Percentiles rank a stretch among this genome's conserved stretches.
Conservation (phyloP, 2,797 vertebrate species). For the Coreius guichenoti region DNA sequence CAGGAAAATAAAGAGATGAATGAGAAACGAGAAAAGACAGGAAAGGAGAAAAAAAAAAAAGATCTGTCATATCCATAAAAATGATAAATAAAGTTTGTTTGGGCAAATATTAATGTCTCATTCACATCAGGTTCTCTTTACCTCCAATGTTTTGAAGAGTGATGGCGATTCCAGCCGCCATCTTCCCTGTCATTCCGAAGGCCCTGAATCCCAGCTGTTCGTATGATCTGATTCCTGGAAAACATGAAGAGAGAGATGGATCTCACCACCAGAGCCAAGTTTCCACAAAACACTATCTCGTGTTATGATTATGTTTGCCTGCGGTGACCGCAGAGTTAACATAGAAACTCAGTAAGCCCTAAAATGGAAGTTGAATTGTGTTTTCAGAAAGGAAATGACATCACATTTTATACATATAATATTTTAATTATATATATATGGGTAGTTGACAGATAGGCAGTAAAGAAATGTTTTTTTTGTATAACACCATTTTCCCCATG, state of each 20-base stretch:
- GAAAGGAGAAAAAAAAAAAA: neutral
- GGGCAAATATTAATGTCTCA: neutral
- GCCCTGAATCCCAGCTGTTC: conserved; percentile 92
- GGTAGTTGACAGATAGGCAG: no score
- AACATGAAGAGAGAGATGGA: conserved; percentile 27
- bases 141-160: conserved; percentile 96
- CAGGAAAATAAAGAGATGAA: neutral
- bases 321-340: neutral
- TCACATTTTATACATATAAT: no score
- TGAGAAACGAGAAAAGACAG: neutral
- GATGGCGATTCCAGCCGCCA: conserved; percentile 92
- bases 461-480: no score
- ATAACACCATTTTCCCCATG: no score
- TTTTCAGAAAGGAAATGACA: neutral
- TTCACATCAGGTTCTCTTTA: conserved; percentile 65
- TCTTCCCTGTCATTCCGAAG: conserved; percentile 92
- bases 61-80: neutral
- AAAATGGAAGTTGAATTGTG: conserved; percentile 1
- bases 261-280: conserved; percentile 17
- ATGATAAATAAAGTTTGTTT: neutral
- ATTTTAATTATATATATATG: no score
- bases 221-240: conserved; percentile 91
- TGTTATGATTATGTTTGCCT: conserved; percentile 4
- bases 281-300: neutral
- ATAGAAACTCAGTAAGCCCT: neutral